These are phyloP conservation scores for Brachionus manjavacas DNA, from an alignment of 1,140 invertebrate genomes.

Conservation along the genomic window DNA sequence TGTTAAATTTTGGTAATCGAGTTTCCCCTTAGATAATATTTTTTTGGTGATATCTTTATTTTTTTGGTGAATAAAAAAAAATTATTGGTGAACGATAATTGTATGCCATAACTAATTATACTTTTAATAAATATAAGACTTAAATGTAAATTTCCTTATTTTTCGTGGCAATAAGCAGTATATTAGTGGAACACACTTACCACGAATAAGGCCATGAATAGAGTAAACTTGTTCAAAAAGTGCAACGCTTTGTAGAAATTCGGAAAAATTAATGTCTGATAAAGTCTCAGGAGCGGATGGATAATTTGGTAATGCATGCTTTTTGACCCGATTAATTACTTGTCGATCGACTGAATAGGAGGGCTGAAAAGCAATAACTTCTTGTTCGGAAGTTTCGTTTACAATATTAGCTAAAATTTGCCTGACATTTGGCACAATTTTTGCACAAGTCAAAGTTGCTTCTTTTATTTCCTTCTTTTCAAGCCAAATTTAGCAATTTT, in stretches of 20 bases:
- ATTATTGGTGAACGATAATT: too few species aligned
- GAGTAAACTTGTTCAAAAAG: too few species aligned
- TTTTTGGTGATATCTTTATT: too few species aligned
- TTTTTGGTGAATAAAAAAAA: too few species aligned
- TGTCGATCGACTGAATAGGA: constrained; percentile 81
- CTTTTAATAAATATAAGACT: too few species aligned
- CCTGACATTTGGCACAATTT: neutral
- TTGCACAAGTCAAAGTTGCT: neutral
- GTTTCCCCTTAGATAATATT: too few species aligned
- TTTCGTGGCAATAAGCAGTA: too few species aligned
- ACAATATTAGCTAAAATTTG: constrained; percentile 59
- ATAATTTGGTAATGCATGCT: neutral
- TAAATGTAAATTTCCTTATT: too few species aligned
- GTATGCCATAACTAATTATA: too few species aligned
- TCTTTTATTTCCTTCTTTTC: neutral
- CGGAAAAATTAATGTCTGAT: constrained; percentile 86
- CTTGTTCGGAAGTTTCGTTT: constrained; percentile 70
- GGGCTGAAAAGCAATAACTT: constrained; percentile 89
- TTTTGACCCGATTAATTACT: constrained; percentile 47
- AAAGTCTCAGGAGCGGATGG: constrained; percentile 91
- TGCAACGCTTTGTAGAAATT: constrained; percentile 66
- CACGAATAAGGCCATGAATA: too few species aligned
- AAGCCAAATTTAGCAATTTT: neutral
- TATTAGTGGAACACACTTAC: too few species aligned
- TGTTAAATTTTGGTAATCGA: too few species aligned